These are phyloP conservation scores for Pediacus dermestoides DNA, from an alignment of 2,888 invertebrate genomes.

Conservation along the genomic window DNA sequence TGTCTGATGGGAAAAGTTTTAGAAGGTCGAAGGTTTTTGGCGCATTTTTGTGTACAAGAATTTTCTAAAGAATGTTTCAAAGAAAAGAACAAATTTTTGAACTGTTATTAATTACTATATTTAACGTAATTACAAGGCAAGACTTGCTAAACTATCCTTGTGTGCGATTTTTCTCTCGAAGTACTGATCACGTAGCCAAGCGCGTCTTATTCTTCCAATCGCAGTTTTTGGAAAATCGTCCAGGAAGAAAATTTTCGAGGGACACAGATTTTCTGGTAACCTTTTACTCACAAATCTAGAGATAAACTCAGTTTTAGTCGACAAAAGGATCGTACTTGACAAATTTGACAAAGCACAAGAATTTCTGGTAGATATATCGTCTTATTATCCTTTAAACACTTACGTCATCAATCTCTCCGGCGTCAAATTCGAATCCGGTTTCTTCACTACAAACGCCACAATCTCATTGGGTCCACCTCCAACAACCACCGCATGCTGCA, in stretches of 20 bases:
- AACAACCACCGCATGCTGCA: constrained; percentile 35
- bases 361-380: constrained; percentile 4
- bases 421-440: constrained; percentile 24
- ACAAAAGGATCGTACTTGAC: constrained; percentile 4
- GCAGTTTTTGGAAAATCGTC: constrained; percentile 38
- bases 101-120: too few species aligned
- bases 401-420: constrained; percentile 29
- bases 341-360: constrained; percentile 2
- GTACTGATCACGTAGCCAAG: constrained; percentile 27
- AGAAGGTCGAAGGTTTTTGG: too few species aligned
- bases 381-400: too few species aligned
- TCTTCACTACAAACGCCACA: constrained; percentile 33
- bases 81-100: too few species aligned
- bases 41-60: too few species aligned
- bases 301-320: background rate
- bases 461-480: constrained; percentile 30
- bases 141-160: constrained; percentile 26
- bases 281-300: constrained; percentile 6
- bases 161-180: constrained; percentile 26
- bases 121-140: constrained; percentile 9
- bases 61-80: too few species aligned
- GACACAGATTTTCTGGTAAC: constrained; percentile 26
- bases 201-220: constrained; percentile 36
- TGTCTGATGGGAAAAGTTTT: too few species aligned
- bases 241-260: constrained; percentile 33